Evolutionary conservation across 2,797 vertebrate genomes (phyloP).

Genomic region (Schizothorax lantsangensis): DNA sequence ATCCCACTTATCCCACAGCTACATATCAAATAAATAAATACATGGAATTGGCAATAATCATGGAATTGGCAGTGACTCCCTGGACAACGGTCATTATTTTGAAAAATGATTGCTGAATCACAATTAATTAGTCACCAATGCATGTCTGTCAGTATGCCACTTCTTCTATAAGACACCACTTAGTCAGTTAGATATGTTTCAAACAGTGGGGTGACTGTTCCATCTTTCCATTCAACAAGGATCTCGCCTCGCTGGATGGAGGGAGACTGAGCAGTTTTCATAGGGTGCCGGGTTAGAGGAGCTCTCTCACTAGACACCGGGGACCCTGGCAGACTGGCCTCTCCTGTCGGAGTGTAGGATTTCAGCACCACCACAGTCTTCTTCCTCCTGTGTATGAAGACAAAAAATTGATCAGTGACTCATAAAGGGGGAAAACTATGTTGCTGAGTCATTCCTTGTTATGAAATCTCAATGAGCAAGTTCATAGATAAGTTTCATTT

Average conservation of each 20-base stretch:
- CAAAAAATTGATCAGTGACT: not conserved
- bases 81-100: not conserved
- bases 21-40: not conserved
- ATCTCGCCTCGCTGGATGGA: conserved; percentile 82
- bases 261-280: conserved; percentile 74
- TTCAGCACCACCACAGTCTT: conserved; percentile 84
- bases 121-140: not conserved
- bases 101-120: not conserved
- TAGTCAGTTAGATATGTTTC: conserved; percentile 68
- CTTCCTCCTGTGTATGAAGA: conserved; percentile 73
- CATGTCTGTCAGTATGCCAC: not conserved
- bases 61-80: not conserved
- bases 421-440: not conserved
- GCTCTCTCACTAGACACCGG: conserved; percentile 73
- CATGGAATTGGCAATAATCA: not conserved
- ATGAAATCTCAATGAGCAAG: not conserved
- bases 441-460: not conserved
- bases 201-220: conserved; percentile 86
- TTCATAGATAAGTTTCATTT: not conserved
- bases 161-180: conserved; percentile 9
- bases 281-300: conserved; percentile 72
- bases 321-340: conserved; percentile 70
- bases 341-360: conserved; percentile 72
- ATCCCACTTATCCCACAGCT: too few species aligned
- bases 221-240: conserved; percentile 89